These are phyloP conservation scores for Callocephalon fimbriatum DNA, from an alignment of 2,113 vertebrate genomes.

Conservation along the genomic window DNA sequence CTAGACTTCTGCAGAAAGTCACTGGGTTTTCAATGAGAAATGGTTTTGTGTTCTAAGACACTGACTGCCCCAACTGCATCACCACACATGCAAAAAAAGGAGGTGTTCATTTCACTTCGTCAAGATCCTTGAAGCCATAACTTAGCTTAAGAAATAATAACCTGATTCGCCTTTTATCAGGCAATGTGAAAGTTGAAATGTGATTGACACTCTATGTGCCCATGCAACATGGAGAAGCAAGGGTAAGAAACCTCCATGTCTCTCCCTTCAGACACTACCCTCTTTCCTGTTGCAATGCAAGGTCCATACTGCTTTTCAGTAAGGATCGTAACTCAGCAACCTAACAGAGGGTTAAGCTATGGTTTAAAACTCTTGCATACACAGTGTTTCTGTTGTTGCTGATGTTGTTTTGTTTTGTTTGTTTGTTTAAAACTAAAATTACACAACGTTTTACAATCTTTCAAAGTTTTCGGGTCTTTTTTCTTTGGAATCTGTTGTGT, in stretches of 20 bases:
- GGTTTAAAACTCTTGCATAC: neutral
- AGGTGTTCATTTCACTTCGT: neutral
- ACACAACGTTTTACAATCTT: neutral
- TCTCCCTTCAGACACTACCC: neutral
- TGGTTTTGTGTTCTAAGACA: neutral
- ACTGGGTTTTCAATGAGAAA: neutral
- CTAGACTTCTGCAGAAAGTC: neutral
- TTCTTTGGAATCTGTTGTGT: neutral
- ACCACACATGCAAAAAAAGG: neutral
- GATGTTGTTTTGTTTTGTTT: neutral
- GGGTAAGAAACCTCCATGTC: neutral
- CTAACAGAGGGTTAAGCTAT: neutral
- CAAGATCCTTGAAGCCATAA: neutral
- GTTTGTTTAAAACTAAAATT: neutral
- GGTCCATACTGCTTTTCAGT: neutral
- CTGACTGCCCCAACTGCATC: neutral
- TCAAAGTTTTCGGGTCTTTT: neutral
- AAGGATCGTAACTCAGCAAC: neutral
- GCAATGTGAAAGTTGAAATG: fast-evolving
- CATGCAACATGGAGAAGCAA: neutral
- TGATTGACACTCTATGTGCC: neutral
- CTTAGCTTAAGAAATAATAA: neutral
- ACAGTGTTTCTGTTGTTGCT: neutral
- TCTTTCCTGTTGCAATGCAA: neutral
- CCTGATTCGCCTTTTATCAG: neutral